Base-by-base conservation (phyloP, 2,888 invertebrate genomes). In the Caenorhabditis japonica region DNA sequence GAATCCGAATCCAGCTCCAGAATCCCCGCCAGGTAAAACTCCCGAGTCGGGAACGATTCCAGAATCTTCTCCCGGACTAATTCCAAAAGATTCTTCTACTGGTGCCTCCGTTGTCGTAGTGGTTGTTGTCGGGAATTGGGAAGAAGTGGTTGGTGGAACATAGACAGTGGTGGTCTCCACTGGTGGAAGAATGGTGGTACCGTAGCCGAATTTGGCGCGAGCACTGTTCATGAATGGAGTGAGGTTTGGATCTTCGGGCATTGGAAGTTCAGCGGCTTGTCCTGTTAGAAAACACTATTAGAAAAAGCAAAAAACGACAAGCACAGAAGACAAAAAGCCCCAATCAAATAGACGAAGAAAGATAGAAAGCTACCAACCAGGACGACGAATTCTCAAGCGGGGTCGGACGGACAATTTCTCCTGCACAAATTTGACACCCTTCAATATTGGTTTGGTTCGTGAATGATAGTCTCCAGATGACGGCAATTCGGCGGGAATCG, bases 351-450 rank as follows among this genome's bases (percentile, higher is more conserved):
- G 30, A 30, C 7, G 30, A n/a, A 53, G 36, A 30, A n/a, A 17
- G 38, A 47, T 47, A 59, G 27, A 60, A 41, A 51, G 19, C 25
- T 66, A 74, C 68, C 53, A 70, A 84, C 86, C 84, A 25, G 85
- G 86, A 66, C 81, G 62, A 51, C 85, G 76, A 61, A 86, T 86
- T 56, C 80, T 74, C 53, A 86, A 75, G 33, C 85, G 77, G 33
- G 86, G 86, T 53, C 86, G 75, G 60, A 82, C 82, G 60, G 78
- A 79, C 69, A 86, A 74, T 70, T 84, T 84, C 70, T 84, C 79
- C 44, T 81, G 79, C 33, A 60, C 61, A 61, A 84, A 83, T 52
- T 80, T 83, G 73, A 80, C 83, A 66, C 68, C 79, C 55, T 70
- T 77, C 49, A 69, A 68, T 53, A 62, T 71, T 17, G 76, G 77